Evolutionary conservation across 2,797 vertebrate species (phyloP).

Genomic region (Falco columbarius): DNA sequence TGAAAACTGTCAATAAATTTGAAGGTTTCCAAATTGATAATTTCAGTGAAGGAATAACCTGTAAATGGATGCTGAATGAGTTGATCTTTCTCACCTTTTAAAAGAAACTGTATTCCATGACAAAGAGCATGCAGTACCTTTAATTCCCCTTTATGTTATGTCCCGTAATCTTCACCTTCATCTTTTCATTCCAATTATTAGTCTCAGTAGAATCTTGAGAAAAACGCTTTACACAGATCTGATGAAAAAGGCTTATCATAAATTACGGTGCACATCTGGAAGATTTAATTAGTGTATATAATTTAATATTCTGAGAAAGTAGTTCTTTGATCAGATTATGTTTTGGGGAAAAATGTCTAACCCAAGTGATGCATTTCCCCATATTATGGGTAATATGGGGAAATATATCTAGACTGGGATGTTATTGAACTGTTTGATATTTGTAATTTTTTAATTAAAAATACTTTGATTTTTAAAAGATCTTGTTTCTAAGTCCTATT

Average conservation of each 20-base stretch:
- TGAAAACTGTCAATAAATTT: not conserved
- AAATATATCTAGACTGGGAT: accelerated
- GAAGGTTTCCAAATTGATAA: not conserved
- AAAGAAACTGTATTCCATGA: not conserved
- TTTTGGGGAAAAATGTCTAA: not conserved
- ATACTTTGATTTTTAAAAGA: not conserved
- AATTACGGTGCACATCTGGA: not conserved
- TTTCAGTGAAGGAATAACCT: not conserved
- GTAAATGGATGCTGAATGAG: not conserved
- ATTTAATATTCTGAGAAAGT: not conserved
- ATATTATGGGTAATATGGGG: not conserved
- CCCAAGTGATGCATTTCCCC: not conserved
- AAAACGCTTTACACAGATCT: not conserved
- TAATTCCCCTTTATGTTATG: not conserved
- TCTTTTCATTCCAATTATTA: not conserved
- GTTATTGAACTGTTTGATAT: not conserved
- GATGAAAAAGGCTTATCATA: not conserved
- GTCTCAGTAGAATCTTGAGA: not conserved
- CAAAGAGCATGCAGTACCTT: not conserved
- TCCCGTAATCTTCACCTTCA: not conserved
- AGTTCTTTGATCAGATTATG: not conserved
- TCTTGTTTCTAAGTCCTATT: not conserved
- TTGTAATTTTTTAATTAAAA: not conserved
- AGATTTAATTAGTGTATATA: not conserved
- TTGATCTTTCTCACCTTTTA: not conserved